A percentile compares a stretch with the other conserved stretches of the same genome.
Conservation (phyloP, 2,113 vertebrate genomes). For the Ailurus styani region DNA sequence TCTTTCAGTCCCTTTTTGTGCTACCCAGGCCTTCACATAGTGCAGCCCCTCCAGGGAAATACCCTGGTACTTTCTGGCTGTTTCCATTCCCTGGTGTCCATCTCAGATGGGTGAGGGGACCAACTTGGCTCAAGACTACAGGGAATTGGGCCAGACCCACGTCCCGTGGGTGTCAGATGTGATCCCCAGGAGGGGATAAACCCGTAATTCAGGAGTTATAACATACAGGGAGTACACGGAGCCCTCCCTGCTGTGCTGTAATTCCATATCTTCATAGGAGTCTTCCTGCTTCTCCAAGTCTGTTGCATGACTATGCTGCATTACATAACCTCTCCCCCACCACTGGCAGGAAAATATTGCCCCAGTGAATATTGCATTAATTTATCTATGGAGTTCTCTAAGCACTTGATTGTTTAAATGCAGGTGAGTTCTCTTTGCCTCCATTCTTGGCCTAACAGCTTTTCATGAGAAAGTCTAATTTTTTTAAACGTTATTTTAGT, state of each 20-base stretch:
- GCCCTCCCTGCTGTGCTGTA: not conserved
- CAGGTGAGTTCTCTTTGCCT: not conserved
- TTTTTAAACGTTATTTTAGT: not conserved
- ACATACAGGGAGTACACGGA: not conserved
- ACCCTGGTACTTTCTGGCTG: not conserved
- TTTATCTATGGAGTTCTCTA: not conserved
- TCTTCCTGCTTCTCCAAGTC: not conserved
- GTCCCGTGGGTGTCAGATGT: not conserved
- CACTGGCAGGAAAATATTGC: not conserved
- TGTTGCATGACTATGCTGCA: not conserved
- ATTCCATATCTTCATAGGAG: not conserved
- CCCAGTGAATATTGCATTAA: not conserved
- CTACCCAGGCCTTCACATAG: not conserved
- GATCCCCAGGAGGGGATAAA: not conserved
- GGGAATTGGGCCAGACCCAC: not conserved
- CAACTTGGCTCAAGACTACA: not conserved
- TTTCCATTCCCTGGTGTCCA: not conserved
- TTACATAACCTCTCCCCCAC: not conserved
- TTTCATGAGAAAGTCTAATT: not conserved
- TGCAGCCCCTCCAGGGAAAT: not conserved
- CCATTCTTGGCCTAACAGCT: not conserved
- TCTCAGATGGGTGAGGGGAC: not conserved
- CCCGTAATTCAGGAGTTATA: not conserved
- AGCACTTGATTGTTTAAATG: not conserved
- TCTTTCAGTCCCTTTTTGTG: not conserved